A percentile compares a stretch with the other conserved stretches of the same genome.
Evolutionary conservation across 2,797 vertebrate species (phyloP).

Genomic region (Parauchenoglanis ngamensis): DNA sequence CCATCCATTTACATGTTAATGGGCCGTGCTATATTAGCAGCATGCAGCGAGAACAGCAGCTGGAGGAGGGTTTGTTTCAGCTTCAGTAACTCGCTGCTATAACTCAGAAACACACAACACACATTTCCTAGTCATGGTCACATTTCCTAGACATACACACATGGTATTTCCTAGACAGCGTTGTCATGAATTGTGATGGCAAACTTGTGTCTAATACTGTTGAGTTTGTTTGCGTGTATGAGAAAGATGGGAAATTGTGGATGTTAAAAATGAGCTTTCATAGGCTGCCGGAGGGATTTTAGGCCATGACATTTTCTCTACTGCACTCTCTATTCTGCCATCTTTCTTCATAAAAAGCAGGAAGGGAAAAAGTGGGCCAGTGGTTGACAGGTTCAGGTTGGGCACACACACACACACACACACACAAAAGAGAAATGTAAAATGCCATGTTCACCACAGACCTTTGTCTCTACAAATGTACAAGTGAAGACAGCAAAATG

Average conservation of each 20-base stretch:
- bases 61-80: not conserved
- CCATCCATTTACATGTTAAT: conserved; percentile 53
- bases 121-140: too few relatives aligned
- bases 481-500: not conserved
- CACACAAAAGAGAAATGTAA: conserved; percentile 16
- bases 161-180: conserved; percentile 7
- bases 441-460: conserved; percentile 15
- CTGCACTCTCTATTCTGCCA: conserved; percentile 7
- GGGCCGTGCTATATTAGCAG: conserved; percentile 4
- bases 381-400: conserved; percentile 36
- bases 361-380: conserved; percentile 36
- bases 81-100: not conserved
- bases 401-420: not conserved
- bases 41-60: not conserved
- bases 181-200: not conserved
- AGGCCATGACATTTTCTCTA: conserved; percentile 35
- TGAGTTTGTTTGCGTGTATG: not conserved
- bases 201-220: not conserved
- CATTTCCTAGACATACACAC: too few relatives aligned
- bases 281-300: not conserved
- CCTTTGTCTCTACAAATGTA: conserved; percentile 10
- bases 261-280: not conserved
- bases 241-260: conserved; percentile 24
- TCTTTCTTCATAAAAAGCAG: conserved; percentile 21
- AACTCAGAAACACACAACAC: conserved; percentile 5